phyloP scores from a whole-genome alignment of 2,888 invertebrate genomes.

The Panopea generosa region DNA sequence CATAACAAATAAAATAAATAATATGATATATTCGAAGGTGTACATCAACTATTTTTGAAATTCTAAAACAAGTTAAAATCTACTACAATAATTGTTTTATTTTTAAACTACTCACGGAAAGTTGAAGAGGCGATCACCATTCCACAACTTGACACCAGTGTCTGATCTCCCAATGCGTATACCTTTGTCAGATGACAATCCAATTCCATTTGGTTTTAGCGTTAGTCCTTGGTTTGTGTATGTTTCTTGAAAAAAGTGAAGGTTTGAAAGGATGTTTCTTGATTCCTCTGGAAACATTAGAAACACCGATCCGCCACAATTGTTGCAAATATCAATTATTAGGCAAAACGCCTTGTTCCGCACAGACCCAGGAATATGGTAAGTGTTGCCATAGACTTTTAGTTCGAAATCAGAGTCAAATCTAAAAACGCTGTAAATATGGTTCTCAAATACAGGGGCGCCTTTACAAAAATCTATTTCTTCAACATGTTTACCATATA shows the following conservation, averaged over 20 bases:
- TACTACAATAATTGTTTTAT: too few species aligned
- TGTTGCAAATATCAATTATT: slow-evolving; percentile 34
- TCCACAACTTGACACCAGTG: slow-evolving; percentile 37
- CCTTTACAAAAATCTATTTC: slow-evolving; percentile 14
- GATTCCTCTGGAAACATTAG: slow-evolving; percentile 41
- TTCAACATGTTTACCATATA: slow-evolving; percentile 20
- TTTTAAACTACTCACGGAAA: slow-evolving; percentile 21
- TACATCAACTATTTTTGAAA: too few species aligned
- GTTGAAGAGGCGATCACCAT: slow-evolving; percentile 24
- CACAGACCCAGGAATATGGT: slow-evolving; percentile 22
- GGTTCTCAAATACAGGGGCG: slow-evolving; percentile 17
- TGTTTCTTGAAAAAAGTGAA: slow-evolving; percentile 18
- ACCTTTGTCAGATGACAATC: slow-evolving; percentile 35
- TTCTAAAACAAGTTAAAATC: too few species aligned
- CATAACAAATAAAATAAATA: too few species aligned
- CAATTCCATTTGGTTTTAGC: slow-evolving; percentile 40
- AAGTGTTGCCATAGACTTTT: slow-evolving; percentile 13
- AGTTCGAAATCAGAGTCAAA: slow-evolving; percentile 28
- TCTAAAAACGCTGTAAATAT: slow-evolving; percentile 20
- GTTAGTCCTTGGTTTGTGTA: slow-evolving; percentile 2
- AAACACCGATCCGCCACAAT: slow-evolving; percentile 27
- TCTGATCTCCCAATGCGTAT: slow-evolving; percentile 9
- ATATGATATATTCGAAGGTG: too few species aligned
- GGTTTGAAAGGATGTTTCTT: not conserved
- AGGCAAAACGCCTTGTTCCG: slow-evolving; percentile 26